These are phyloP conservation scores for Argyresthia albistria DNA, from an alignment of 2,888 invertebrate genomes.

Conservation along the genomic window DNA sequence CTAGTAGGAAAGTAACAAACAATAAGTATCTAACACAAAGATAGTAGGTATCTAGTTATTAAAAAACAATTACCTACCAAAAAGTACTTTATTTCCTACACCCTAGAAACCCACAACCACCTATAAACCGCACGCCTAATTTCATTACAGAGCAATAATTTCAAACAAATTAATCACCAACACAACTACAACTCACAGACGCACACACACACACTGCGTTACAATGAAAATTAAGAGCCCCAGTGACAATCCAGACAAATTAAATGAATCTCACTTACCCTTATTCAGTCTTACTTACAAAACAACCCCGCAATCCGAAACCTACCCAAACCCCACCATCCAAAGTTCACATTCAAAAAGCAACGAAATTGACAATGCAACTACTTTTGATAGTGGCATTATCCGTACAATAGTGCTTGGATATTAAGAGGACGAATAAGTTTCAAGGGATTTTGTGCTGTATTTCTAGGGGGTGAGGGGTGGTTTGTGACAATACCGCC, in stretches of 20 bases:
- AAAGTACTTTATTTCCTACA: too few relatives aligned
- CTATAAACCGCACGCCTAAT: neutral
- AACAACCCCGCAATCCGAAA: conserved; percentile 16
- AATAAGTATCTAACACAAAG: too few relatives aligned
- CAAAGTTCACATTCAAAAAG: conserved; percentile 21
- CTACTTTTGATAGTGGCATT: conserved; percentile 66
- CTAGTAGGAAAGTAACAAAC: too few relatives aligned
- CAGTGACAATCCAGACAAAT: conserved; percentile 62
- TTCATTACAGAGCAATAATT: neutral
- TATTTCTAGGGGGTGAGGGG: conserved; percentile 26
- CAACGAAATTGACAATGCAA: conserved; percentile 36
- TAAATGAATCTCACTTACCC: conserved; percentile 66
- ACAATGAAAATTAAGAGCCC: conserved; percentile 53
- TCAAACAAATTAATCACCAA: neutral
- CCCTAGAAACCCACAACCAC: too few relatives aligned
- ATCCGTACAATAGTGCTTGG: conserved; percentile 65
- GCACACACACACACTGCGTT: neutral
- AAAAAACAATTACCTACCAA: too few relatives aligned
- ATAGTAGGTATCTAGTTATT: too few relatives aligned
- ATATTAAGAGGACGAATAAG: conserved; percentile 50
- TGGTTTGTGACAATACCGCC: conserved; percentile 46
- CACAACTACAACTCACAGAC: neutral
- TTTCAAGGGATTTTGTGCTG: conserved; percentile 23
- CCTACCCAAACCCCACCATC: conserved; percentile 10
- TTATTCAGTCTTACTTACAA: conserved; percentile 30